Evolutionary conservation across 2,888 invertebrate species (phyloP), one percentile per base, ranked within the genome.

Genomic region (Meganola albula): DNA sequence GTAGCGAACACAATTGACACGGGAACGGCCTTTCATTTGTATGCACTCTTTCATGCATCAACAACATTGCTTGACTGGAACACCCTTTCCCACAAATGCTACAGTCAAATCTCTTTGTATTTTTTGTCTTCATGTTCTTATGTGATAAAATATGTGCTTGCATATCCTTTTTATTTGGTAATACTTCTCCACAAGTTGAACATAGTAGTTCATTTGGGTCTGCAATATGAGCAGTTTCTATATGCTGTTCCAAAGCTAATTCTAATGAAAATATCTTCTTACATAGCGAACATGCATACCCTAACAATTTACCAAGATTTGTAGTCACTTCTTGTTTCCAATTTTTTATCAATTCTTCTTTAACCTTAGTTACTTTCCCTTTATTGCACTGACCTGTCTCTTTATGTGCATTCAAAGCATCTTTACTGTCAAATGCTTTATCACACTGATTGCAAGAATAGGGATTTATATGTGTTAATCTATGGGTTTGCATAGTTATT

Each of bases 41-140:
- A 41, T 87, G 87, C 0, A 87, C 87, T 14, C 87, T 42, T 42
- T 86, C 87, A 51, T 87, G 87, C 86, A 86, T 87, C 0, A 84
- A 44, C 8, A 87, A 44, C 86, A 87, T 85, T 0, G 87, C 87
- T 38, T 84, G 84, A 34, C 85, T 86, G 0, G 86, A 67, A 53
- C 86, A 86, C 0, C 72, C 71, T 35, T 87, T 87, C 0, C 77
- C 72, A 30, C 87, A 87, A n/a, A 68, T 65, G 1, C 53, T 54
- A 37, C 87, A 87, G 41, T 78, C 78, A 55, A 84, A 87, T 10
- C 83, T 53, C 34, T 79, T 85, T 0, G 52, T 34, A 26, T 51
- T 59, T 40, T 73, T 80, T 2, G 55, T 54, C 29, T 67, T 69
- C 7, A 55, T 30, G 36, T 57, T 68, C 12, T 74, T 76, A 31